A percentile compares a stretch with the other conserved stretches of the same genome.
These are phyloP conservation scores for Helicorthomorpha holstii DNA, from an alignment of 1,140 invertebrate genomes.

Conservation along the genomic window DNA sequence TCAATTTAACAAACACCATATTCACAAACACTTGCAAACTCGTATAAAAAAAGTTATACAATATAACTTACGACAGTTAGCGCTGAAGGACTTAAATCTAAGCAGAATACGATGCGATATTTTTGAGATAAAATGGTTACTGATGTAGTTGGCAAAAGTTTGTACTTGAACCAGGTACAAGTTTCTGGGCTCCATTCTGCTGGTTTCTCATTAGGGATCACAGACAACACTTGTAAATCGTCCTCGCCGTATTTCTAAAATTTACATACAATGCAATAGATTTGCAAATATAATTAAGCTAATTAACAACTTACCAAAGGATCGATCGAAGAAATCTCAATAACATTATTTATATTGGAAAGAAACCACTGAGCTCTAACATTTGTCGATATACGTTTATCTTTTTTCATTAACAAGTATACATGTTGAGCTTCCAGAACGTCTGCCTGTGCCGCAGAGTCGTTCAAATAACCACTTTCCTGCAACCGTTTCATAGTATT, in stretches of 20 bases:
- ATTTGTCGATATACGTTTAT: conserved; percentile 55
- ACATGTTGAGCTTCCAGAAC: conserved; percentile 39
- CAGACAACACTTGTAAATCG: conserved; percentile 41
- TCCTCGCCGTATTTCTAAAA: conserved; percentile 17
- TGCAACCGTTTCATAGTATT: no score
- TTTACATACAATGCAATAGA: background rate
- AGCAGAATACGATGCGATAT: conserved; percentile 53
- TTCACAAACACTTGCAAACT: background rate
- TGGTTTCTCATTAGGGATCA: conserved; percentile 35
- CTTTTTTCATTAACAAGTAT: conserved; percentile 52
- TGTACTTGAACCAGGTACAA: conserved; percentile 34
- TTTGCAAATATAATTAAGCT: background rate
- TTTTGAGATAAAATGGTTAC: conserved; percentile 35
- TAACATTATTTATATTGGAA: conserved; percentile 41
- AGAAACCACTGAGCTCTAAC: conserved; percentile 57
- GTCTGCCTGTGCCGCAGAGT: no score
- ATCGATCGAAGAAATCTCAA: background rate
- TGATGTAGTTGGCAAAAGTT: conserved; percentile 31
- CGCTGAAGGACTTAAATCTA: conserved; percentile 64
- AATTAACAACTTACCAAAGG: background rate
- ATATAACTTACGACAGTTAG: conserved; percentile 39
- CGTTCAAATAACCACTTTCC: no score
- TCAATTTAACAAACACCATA: background rate
- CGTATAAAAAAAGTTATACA: background rate
- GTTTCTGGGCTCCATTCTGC: conserved; percentile 31